A percentile compares a stretch with the other conserved stretches of the same genome.
These are phyloP conservation scores for Dexiosoma caninum DNA, from an alignment of 2,888 invertebrate species.

Conservation along the genomic window DNA sequence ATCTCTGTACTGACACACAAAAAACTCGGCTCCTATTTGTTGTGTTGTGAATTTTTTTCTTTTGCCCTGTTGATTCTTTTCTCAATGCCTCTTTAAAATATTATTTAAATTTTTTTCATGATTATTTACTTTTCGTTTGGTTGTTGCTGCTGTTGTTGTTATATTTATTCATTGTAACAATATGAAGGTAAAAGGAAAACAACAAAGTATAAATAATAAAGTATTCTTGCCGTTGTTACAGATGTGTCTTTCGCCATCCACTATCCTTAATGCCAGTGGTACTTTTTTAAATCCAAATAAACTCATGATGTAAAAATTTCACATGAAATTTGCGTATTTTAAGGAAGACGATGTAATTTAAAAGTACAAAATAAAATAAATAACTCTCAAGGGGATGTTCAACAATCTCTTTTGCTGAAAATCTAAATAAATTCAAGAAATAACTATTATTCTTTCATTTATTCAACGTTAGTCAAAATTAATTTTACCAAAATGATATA, in stretches of 20 bases:
- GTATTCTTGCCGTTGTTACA: not conserved
- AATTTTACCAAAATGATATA: too few species aligned
- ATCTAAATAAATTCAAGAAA: too few species aligned
- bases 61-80: not conserved
- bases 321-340: too few species aligned
- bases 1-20: constrained; percentile 17
- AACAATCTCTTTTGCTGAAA: too few species aligned
- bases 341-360: too few species aligned
- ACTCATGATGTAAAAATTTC: too few species aligned
- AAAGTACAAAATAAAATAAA: too few species aligned
- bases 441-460: too few species aligned
- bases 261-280: not conserved
- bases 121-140: not conserved
- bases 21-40: constrained; percentile 11
- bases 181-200: not conserved
- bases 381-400: too few species aligned
- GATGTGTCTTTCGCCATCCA: not conserved
- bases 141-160: not conserved
- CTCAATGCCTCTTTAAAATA: not conserved
- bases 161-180: not conserved
- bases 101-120: constrained; percentile 10
- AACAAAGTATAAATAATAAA: not conserved
- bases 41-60: not conserved
- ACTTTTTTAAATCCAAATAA: too few species aligned
- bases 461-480: too few species aligned